Evolutionary conservation across 1,140 invertebrate species (phyloP), one percentile per base, ranked within the genome.

Genomic region (Zaprionus inermis): DNA sequence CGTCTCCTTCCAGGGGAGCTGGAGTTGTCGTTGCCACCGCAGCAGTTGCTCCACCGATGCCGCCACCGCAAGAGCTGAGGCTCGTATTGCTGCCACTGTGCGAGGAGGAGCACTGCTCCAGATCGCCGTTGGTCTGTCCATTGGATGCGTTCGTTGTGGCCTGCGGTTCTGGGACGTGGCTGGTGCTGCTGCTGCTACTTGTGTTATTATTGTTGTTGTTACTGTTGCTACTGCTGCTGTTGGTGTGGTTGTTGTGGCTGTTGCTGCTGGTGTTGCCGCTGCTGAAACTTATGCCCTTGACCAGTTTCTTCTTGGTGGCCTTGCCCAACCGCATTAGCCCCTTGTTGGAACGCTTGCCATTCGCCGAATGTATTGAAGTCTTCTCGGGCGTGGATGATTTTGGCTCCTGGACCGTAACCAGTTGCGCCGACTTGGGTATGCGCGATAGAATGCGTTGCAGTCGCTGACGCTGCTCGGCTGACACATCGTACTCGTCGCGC

Each of bases 281-380:
- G 70, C 64, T 90, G 28, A 92, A 92, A 59, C 70, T 92, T 58
- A 92, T 92, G 63, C 90, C 82, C 38, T 92, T 92, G 28, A 85
- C 90, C 6, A 92, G 49, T 63, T 92, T 92, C 52, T 76, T 92
- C 55, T 92, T 92, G 20, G 91, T 92, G 12, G 76, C 80, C 55
- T 92, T 92, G 16, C 91, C 83, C 36, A 92, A 61, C 22, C 89
- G 79, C 59, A 91, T 79, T 7, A 92, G 59, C 11, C 80, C 81
- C 38, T 88, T 88, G 32, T 85, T 92, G n/a, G 74, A 18, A 16
- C 82, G 81, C 3, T 80, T 83, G 4, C 46, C 54, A 65, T 88
- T 82, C 14, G 51, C n/a, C 5, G 51, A 10, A n/a, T 44, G 38
- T 16, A n/a, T 9, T 6, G 38, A 44, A 44, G 46, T 51, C 49